Evolutionary conservation across 1,140 invertebrate genomes (phyloP).

Genomic region (Drosophila santomea): DNA sequence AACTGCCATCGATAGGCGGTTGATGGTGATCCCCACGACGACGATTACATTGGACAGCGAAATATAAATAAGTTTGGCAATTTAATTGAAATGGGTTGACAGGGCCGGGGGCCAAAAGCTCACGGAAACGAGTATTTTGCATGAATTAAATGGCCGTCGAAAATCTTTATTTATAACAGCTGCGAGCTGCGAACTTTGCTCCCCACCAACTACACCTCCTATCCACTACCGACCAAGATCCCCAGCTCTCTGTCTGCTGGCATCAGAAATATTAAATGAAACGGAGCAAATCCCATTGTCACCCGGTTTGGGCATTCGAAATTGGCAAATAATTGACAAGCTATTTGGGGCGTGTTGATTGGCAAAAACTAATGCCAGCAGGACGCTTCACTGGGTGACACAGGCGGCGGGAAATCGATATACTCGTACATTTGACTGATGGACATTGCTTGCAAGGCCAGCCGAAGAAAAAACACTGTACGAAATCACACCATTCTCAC

Average conservation of each 20-base stretch:
- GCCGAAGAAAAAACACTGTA: slow-evolving; percentile 30
- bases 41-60: slow-evolving; percentile 69
- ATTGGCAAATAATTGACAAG: slow-evolving; percentile 82
- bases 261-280: slow-evolving; percentile 75
- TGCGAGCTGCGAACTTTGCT: slow-evolving; percentile 39
- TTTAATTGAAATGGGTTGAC: slow-evolving; percentile 70
- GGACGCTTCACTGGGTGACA: slow-evolving; percentile 21
- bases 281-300: slow-evolving; percentile 78
- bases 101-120: slow-evolving; percentile 37
- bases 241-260: slow-evolving; percentile 29
- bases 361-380: slow-evolving; percentile 78
- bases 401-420: slow-evolving; percentile 63
- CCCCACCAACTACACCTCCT: neutral
- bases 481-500: neutral
- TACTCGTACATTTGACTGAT: slow-evolving; percentile 69
- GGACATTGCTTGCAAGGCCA: slow-evolving; percentile 48
- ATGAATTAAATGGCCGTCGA: slow-evolving; percentile 71
- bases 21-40: slow-evolving; percentile 75
- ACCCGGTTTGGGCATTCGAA: slow-evolving; percentile 71
- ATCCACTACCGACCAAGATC: slow-evolving; percentile 16
- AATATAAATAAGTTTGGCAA: slow-evolving; percentile 72
- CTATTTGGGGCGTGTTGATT: slow-evolving; percentile 80
- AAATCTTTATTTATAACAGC: slow-evolving; percentile 82
- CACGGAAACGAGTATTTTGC: slow-evolving; percentile 76
- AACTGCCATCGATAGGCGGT: slow-evolving; percentile 67